Percentiles rank a stretch among this genome's conserved stretches.
Evolutionary conservation across 2,113 vertebrate species (phyloP).

Genomic region (Ochotona princeps): DNA sequence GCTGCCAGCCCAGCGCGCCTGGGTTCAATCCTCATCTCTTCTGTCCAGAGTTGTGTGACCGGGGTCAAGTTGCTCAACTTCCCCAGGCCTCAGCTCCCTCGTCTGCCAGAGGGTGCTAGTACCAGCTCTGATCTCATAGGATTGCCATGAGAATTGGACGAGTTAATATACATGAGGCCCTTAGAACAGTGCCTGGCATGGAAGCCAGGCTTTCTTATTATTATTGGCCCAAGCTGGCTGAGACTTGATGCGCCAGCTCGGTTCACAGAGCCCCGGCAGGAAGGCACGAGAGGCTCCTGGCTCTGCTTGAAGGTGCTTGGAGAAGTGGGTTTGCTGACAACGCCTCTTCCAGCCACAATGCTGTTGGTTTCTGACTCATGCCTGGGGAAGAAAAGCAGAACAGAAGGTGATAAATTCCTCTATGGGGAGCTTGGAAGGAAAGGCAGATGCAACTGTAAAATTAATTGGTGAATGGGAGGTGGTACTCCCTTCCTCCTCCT

Average conservation of each 20-base stretch:
- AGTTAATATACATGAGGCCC: not conserved
- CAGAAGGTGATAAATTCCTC: conserved; percentile 83
- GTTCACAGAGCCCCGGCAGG: conserved; percentile 26
- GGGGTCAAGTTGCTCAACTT: not conserved
- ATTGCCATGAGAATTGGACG: not conserved
- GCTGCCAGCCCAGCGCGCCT: not conserved
- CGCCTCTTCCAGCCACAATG: conserved; percentile 51
- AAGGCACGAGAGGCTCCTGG: not conserved
- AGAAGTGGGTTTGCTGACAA: conserved; percentile 64
- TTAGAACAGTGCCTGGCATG: conserved; percentile 24
- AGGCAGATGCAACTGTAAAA: conserved; percentile 75
- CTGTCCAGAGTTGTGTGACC: not conserved
- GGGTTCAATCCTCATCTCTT: not conserved
- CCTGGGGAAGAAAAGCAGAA: conserved; percentile 75
- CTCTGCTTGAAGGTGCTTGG: conserved; percentile 36
- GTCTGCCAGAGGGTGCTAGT: not conserved
- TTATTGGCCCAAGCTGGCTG: conserved; percentile 19
- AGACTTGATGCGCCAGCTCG: not conserved
- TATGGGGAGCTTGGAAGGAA: conserved; percentile 75
- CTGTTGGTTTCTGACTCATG: conserved; percentile 70
- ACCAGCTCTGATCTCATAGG: not conserved
- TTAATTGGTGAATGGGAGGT: conserved; percentile 74
- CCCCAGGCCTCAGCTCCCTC: conserved; percentile 43
- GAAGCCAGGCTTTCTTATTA: conserved; percentile 39
- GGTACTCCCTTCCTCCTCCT: not conserved